A percentile compares a stretch with the other conserved stretches of the same genome.
These are phyloP conservation scores for Leptestheria dahalacensis DNA, from an alignment of 1,140 invertebrate genomes.

Conservation along the genomic window DNA sequence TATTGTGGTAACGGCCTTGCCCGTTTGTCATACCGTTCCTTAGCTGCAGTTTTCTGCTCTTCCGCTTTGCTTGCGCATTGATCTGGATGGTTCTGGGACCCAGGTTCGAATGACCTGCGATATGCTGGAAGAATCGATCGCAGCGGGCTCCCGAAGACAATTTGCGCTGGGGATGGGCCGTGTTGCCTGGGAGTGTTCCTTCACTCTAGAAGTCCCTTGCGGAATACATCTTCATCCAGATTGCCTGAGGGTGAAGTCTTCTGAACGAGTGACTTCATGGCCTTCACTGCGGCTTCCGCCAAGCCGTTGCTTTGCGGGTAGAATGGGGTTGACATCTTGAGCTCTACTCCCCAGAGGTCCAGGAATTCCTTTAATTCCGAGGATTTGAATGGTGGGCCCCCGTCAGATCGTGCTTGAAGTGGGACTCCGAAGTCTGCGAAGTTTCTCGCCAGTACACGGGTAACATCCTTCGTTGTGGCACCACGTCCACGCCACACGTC, in stretches of 20 bases:
- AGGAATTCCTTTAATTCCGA: conserved; percentile 28
- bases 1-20: background rate
- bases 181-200: conserved; percentile 5
- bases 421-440: conserved; percentile 29
- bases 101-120: conserved; percentile 2
- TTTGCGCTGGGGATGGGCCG: conserved; percentile 14
- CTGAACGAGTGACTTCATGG: conserved; percentile 26
- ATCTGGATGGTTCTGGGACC: background rate
- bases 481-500: background rate
- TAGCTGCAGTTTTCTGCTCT: background rate
- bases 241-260: conserved; percentile 18
- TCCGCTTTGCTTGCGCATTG: background rate
- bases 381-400: conserved; percentile 29
- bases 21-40: background rate
- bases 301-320: conserved; percentile 26
- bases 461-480: background rate
- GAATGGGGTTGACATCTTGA: conserved; percentile 5
- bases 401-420: conserved; percentile 28
- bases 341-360: conserved; percentile 18
- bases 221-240: background rate
- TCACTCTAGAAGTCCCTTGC: conserved; percentile 9
- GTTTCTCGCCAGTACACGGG: conserved; percentile 19
- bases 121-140: conserved; percentile 11
- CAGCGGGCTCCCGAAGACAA: conserved; percentile 7
- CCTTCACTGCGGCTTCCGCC: conserved; percentile 26